A percentile compares a stretch with the other conserved stretches of the same genome.
Conservation (phyloP, 2,797 vertebrate species). For the Limosa lapponica region DNA sequence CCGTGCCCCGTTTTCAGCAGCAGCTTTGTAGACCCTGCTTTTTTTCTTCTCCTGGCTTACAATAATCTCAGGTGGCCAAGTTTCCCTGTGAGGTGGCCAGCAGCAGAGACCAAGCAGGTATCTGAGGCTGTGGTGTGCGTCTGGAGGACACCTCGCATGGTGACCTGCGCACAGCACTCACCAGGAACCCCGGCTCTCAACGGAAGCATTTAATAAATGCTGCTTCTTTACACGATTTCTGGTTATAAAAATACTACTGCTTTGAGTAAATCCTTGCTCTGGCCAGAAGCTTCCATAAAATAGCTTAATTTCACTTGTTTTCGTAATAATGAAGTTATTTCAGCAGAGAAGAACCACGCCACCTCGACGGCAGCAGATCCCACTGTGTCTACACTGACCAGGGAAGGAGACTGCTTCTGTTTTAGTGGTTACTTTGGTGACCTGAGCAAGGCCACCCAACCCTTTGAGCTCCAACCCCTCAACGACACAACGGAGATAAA, state of each 20-base stretch:
- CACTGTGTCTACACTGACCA: neutral
- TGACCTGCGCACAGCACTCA: neutral
- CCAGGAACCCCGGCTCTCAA: neutral
- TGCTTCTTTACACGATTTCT: neutral
- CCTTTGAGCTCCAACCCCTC: neutral
- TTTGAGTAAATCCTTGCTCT: neutral
- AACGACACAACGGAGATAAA: neutral
- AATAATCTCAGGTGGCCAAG: neutral
- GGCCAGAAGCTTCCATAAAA: neutral
- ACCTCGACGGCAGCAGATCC: neutral
- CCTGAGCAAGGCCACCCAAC: neutral
- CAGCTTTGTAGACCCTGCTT: neutral
- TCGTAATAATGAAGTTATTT: neutral
- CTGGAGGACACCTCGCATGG: neutral
- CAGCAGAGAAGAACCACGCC: neutral
- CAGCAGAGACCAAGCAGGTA: neutral
- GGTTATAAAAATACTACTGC: neutral
- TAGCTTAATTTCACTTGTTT: neutral
- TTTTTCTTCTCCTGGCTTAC: neutral
- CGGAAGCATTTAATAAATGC: neutral
- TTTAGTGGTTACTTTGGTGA: neutral
- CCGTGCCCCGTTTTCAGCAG: neutral
- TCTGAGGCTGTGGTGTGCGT: rapidly evolving
- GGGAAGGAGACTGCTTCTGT: neutral
- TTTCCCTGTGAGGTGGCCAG: neutral